Conservation (phyloP, 1,140 invertebrate genomes). For the Helicoverpa armigera region DNA sequence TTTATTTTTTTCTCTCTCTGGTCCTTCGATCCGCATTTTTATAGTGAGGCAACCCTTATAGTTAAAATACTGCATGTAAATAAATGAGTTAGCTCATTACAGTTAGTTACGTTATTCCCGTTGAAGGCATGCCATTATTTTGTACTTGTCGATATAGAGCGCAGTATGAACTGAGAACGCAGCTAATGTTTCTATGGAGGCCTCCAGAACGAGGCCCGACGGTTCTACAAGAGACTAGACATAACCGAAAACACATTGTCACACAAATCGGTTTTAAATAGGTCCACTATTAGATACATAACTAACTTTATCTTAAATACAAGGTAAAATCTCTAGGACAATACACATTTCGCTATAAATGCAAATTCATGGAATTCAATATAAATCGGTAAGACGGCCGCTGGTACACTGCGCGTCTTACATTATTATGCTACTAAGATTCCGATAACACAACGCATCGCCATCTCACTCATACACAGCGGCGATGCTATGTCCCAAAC, state of each 20-base stretch:
- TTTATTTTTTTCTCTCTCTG: background rate
- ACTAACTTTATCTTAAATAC: conserved; percentile 84
- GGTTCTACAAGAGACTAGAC: conserved; percentile 81
- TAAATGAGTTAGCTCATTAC: conserved; percentile 23
- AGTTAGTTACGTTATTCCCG: conserved; percentile 59
- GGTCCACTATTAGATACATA: conserved; percentile 79
- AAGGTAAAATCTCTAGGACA: conserved; percentile 85
- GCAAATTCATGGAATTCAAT: conserved; percentile 87
- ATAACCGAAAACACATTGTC: conserved; percentile 77
- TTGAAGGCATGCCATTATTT: conserved; percentile 78
- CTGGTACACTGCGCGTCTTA: conserved; percentile 66
- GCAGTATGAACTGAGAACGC: conserved; percentile 65
- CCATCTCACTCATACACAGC: conserved; percentile 2
- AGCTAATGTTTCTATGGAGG: conserved; percentile 63
- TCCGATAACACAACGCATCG: conserved; percentile 56
- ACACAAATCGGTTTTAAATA: conserved; percentile 76
- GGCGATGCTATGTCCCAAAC: conserved; percentile 33
- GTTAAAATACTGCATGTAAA: conserved; percentile 45
- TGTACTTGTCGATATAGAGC: conserved; percentile 83
- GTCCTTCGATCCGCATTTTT: background rate
- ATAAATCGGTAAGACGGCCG: conserved; percentile 76
- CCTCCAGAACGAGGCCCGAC: conserved; percentile 66
- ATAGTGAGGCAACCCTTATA: conserved; percentile 12
- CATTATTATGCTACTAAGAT: conserved; percentile 82
- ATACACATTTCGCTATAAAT: conserved; percentile 86